Conservation (phyloP, 2,888 invertebrate species). For the Trachelus iudaicus region DNA sequence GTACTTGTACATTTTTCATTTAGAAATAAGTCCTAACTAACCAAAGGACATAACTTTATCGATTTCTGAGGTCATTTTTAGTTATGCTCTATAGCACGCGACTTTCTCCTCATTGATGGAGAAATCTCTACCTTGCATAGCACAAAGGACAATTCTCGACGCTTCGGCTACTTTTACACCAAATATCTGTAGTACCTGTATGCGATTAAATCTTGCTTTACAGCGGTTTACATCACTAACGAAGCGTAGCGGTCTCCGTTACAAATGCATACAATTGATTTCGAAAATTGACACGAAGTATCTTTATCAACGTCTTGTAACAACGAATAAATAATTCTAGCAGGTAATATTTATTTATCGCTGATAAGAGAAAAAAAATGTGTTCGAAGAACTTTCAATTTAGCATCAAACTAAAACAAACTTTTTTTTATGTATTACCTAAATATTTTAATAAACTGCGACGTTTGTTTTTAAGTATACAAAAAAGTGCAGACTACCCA, state of each 20-base stretch:
- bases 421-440: not conserved
- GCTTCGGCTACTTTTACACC: not conserved
- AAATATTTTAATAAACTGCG: not conserved
- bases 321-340: not conserved
- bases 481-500: not conserved
- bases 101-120: conserved; percentile 35
- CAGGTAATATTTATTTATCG: not conserved
- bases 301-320: not conserved
- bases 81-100: not conserved
- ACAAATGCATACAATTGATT: not conserved
- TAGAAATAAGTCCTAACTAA: not conserved
- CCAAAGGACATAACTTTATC: not conserved
- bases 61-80: not conserved
- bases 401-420: not conserved
- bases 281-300: not conserved
- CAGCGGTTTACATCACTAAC: not conserved
- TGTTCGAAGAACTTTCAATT: not conserved
- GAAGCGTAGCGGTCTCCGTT: not conserved
- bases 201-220: not conserved
- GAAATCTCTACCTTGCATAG: conserved; percentile 15
- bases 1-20: not conserved
- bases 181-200: not conserved
- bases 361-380: not conserved
- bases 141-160: not conserved
- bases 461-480: not conserved